Conservation (phyloP, 2,888 invertebrate species). For the Amorpha juglandis region DNA sequence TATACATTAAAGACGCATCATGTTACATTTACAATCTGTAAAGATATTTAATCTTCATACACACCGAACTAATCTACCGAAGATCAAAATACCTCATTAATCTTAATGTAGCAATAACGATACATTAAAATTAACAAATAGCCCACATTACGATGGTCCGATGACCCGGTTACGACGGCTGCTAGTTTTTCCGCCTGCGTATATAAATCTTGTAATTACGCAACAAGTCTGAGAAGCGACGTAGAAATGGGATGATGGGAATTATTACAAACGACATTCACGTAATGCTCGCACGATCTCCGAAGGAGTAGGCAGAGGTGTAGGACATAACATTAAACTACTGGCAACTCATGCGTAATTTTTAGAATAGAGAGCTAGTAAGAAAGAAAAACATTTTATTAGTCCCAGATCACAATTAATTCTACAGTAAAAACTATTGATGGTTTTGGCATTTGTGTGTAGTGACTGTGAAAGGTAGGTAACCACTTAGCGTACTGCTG, state of each 20-base stretch:
- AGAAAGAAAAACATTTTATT: too few relatives aligned
- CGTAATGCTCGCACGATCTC: not conserved
- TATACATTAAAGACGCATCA: not conserved
- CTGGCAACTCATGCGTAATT: too few relatives aligned
- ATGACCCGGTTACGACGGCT: not conserved
- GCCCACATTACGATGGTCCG: constrained; percentile 1
- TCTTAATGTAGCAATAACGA: constrained; percentile 3
- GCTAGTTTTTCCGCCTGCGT: not conserved
- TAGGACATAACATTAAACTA: too few relatives aligned
- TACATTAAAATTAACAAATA: constrained; percentile 6
- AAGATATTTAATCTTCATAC: not conserved
- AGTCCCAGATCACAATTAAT: too few relatives aligned
- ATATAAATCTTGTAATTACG: not conserved
- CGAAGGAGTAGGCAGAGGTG: too few relatives aligned
- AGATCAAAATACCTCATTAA: constrained; percentile 13
- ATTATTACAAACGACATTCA: not conserved
- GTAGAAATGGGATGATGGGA: not conserved
- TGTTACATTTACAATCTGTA: not conserved
- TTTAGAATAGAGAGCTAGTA: too few relatives aligned
- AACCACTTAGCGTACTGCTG: too few relatives aligned
- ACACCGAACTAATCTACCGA: not conserved
- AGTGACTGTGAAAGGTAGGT: too few relatives aligned
- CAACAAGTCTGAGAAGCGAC: not conserved
- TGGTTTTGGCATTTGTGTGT: too few relatives aligned
- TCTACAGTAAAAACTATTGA: too few relatives aligned